Evolutionary conservation across 2,797 vertebrate genomes (phyloP).

Genomic region (Notolepis coatsorum): DNA sequence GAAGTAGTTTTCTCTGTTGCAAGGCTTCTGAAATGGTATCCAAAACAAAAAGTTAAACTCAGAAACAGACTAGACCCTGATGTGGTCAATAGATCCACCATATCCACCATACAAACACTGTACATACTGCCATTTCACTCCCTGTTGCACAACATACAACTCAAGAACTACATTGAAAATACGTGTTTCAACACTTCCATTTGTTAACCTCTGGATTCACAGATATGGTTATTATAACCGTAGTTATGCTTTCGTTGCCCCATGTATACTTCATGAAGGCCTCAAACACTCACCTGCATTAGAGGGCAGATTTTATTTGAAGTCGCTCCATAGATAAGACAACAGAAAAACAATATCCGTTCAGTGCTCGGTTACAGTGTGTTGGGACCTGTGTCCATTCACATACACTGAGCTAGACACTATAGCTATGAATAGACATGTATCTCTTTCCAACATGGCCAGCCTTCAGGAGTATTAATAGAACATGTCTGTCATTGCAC

Average conservation of each 20-base stretch:
- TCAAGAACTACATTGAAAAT: too few species aligned
- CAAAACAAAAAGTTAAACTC: too few species aligned
- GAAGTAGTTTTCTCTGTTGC: too few species aligned
- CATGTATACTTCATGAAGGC: too few species aligned
- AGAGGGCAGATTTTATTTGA: conserved; percentile 18
- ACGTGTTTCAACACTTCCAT: too few species aligned
- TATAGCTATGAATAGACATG: conserved; percentile 62
- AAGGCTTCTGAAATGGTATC: too few species aligned
- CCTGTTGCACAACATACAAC: too few species aligned
- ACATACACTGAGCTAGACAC: conserved; percentile 34
- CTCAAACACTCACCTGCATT: conserved; percentile 42
- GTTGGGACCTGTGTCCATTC: conserved; percentile 9
- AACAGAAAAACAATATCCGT: conserved; percentile 16
- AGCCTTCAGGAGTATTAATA: conserved; percentile 55
- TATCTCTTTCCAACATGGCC: conserved; percentile 47
- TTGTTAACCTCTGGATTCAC: too few species aligned
- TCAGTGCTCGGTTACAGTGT: conserved; percentile 25
- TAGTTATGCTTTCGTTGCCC: neutral
- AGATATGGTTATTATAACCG: too few species aligned
- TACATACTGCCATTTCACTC: too few species aligned
- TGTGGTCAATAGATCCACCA: too few species aligned
- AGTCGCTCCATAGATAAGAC: conserved; percentile 2
- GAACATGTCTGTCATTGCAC: conserved; percentile 41
- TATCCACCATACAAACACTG: neutral
- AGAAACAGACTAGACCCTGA: too few species aligned